Base-by-base conservation (phyloP, 1,140 invertebrate genomes). In the Drosophila baimaii region DNA sequence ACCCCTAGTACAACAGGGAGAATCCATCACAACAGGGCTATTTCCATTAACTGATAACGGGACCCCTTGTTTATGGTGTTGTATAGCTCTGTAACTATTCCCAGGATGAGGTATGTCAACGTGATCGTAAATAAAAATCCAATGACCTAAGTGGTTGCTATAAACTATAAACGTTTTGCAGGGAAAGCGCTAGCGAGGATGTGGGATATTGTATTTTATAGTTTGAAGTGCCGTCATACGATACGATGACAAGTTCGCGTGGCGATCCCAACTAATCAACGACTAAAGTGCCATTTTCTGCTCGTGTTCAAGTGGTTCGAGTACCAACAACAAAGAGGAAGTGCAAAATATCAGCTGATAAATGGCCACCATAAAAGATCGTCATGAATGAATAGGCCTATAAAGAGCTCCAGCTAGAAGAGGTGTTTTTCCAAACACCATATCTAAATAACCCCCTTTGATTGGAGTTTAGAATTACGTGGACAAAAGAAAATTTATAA, bases 271-370 rank as follows among this genome's bases (percentile, higher is more conserved):
- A 9, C 51, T 54, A 25, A 52, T 33, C 58, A 41, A 41, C 44
- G 44, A 61, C 44, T 33, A 61, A 43, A 51, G 29, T 61, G 21
- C 59, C 31, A 37, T 58, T 33, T 33, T 33, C 27, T 44, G 62
- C 65, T 46, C 68, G 66, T 70, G 65, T 71, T 71, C 33, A 58
- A 58, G 69, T 71, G 69, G 13, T 58, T 57, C 7, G 25, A 56
- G 33, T 62, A 17, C 25, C 62, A 66, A 43, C 65, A 49, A 65
- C 65, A 66, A 51, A 43, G 35, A 66, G 65, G 65, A 69, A 69
- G 65, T 66, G 62, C 52, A 37, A 43, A 27, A 31, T 58, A 33
- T 54, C 19, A 37, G 21, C 27, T 70, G 27, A 71, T 71, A 71
- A 71, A 71, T 61, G 12, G 23, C 6, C 23, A n/a, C 44, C 33